Percentiles rank a stretch among this genome's conserved stretches.
Conservation (phyloP, 2,113 vertebrate genomes). For the Bolborhynchus lineola region DNA sequence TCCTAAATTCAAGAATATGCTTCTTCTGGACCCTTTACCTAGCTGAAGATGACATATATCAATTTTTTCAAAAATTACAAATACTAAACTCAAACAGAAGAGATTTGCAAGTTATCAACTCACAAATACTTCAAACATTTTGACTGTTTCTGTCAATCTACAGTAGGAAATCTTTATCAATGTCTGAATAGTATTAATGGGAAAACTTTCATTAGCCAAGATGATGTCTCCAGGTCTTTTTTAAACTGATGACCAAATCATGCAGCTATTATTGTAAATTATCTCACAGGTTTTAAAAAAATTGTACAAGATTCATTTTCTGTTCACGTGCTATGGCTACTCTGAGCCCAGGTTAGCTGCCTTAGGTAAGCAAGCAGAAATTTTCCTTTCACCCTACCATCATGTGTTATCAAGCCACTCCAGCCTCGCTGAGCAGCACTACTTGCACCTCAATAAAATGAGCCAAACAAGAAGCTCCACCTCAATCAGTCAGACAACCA, state of each 20-base stretch:
- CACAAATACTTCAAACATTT: background rate
- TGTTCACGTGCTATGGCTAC: background rate
- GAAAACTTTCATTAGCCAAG: background rate
- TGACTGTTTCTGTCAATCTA: background rate
- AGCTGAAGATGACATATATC: background rate
- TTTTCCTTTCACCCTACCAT: background rate
- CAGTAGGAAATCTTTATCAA: background rate
- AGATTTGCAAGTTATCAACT: background rate
- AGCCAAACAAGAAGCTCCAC: background rate
- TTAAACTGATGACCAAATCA: background rate
- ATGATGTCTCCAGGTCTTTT: background rate
- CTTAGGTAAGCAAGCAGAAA: background rate
- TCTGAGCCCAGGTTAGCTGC: background rate
- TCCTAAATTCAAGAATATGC: background rate
- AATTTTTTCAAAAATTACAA: background rate
- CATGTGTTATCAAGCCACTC: background rate
- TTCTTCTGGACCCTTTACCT: background rate
- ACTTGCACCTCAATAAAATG: background rate
- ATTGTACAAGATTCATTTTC: background rate
- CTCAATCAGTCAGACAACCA: background rate
- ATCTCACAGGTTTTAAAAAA: background rate
- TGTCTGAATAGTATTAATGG: background rate
- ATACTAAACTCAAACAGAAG: background rate
- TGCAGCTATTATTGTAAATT: background rate
- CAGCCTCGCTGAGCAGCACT: background rate